phyloP scores from a whole-genome alignment of 2,113 vertebrate species.

The Theristicus caerulescens region DNA sequence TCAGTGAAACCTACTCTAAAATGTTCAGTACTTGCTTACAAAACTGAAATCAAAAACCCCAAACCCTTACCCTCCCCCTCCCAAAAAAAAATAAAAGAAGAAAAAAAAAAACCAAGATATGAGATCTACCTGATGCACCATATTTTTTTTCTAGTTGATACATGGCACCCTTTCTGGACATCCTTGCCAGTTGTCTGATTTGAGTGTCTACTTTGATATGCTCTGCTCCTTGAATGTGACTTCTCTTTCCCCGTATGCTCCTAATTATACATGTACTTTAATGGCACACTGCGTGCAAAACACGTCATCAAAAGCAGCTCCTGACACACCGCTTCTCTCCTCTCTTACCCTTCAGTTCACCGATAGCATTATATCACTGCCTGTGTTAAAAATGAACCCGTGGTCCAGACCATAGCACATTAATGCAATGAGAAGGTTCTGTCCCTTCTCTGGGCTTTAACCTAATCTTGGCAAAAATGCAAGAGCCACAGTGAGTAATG shows the following conservation, averaged over 20 bases:
- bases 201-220: not conserved
- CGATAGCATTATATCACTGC: not conserved
- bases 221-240: not conserved
- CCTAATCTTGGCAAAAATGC: not conserved
- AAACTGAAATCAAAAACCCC: not conserved
- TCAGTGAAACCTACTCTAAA: not conserved
- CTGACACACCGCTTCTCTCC: not conserved
- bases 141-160: not conserved
- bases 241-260: not conserved
- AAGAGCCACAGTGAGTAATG: not conserved
- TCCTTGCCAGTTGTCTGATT: not conserved
- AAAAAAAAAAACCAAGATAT: not conserved
- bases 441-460: not conserved
- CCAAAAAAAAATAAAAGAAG: not conserved
- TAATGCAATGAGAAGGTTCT: not conserved
- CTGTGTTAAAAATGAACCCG: not conserved
- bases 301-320: not conserved
- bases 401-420: not conserved
- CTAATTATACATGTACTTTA: not conserved
- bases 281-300: not conserved
- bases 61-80: fast-evolving
- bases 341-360: not conserved
- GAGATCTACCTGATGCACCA: not conserved
- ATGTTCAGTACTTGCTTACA: not conserved
- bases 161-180: not conserved